A percentile compares a stretch with the other conserved stretches of the same genome.
Conservation (phyloP, 2,888 invertebrate species). For the Philereme vetulata region DNA sequence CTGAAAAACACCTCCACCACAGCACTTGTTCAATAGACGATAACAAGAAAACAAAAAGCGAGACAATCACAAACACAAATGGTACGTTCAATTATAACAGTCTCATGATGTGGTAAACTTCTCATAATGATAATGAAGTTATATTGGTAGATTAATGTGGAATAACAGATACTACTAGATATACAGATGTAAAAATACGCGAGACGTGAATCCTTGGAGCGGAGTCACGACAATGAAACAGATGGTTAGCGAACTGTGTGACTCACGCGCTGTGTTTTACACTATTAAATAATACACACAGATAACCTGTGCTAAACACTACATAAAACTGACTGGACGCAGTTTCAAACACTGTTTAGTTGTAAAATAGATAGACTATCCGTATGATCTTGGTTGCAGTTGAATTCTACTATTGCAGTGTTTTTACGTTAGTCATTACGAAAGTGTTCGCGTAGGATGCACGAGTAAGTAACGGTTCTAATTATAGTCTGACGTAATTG, state of each 20-base stretch:
- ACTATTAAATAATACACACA: slow-evolving; percentile 40
- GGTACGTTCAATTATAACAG: slow-evolving; percentile 4
- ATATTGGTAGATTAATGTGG: slow-evolving; percentile 19
- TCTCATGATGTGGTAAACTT: slow-evolving; percentile 6
- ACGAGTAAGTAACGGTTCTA: slow-evolving; percentile 11
- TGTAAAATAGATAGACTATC: slow-evolving; percentile 25
- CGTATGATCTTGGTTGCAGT: slow-evolving; percentile 36
- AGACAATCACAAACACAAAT: slow-evolving; percentile 35
- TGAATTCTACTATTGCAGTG: slow-evolving; percentile 37
- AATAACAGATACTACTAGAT: slow-evolving; percentile 25
- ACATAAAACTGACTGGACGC: slow-evolving; percentile 19
- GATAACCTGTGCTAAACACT: slow-evolving; percentile 40
- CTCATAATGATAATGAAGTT: slow-evolving; percentile 21
- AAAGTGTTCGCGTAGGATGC: slow-evolving; percentile 5
- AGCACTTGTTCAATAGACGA: slow-evolving; percentile 63
- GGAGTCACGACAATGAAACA: slow-evolving; percentile 60
- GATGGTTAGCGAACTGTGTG: slow-evolving; percentile 62
- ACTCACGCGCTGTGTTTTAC: slow-evolving; percentile 51
- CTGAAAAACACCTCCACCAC: slow-evolving; percentile 61
- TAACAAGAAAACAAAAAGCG: slow-evolving; percentile 39
- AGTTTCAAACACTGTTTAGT: slow-evolving; percentile 17
- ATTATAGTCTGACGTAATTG: slow-evolving; percentile 5
- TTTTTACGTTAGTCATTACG: slow-evolving; percentile 22
- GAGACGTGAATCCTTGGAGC: slow-evolving; percentile 42
- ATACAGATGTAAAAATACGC: slow-evolving; percentile 29